Percentiles rank a stretch among this genome's conserved stretches.
Evolutionary conservation across 1,140 invertebrate species (phyloP).

Genomic region (Drosophila lacertosa): DNA sequence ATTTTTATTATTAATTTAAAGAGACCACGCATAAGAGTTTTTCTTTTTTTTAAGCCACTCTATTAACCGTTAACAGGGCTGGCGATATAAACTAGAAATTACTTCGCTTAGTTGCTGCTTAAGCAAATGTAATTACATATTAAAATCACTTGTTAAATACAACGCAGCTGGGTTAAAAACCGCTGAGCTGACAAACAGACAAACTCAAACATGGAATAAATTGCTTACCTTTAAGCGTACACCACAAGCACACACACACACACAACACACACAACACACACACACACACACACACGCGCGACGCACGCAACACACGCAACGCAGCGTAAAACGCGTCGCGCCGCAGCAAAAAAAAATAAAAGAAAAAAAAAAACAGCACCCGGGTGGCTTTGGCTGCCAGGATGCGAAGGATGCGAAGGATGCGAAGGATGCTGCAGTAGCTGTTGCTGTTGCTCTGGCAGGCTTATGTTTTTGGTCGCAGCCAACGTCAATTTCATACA

Average conservation of each 20-base stretch:
- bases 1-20: too few relatives aligned
- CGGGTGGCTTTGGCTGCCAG: constrained; percentile 59
- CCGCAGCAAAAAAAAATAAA: constrained; percentile 65
- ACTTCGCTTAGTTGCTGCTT: background rate
- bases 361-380: constrained; percentile 59
- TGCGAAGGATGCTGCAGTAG: constrained; percentile 10
- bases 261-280: constrained; percentile 10
- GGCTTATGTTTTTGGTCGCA: constrained; percentile 43
- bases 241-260: constrained; percentile 23
- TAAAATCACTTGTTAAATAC: constrained; percentile 18
- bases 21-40: too few relatives aligned
- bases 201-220: constrained; percentile 12
- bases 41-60: too few relatives aligned
- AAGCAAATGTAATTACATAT: constrained; percentile 23
- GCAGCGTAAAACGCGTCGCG: constrained; percentile 45
- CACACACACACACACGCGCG: constrained; percentile 10
- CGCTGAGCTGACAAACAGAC: background rate
- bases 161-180: constrained; percentile 22
- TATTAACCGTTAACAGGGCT: background rate
- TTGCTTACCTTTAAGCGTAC: constrained; percentile 46
- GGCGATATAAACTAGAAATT: background rate
- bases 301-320: constrained; percentile 32
- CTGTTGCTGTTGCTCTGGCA: constrained; percentile 38
- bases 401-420: constrained; percentile 9
- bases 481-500: constrained; percentile 69